These are phyloP conservation scores for Phlogophora meticulosa DNA, from an alignment of 2,888 invertebrate genomes.

Conservation along the genomic window DNA sequence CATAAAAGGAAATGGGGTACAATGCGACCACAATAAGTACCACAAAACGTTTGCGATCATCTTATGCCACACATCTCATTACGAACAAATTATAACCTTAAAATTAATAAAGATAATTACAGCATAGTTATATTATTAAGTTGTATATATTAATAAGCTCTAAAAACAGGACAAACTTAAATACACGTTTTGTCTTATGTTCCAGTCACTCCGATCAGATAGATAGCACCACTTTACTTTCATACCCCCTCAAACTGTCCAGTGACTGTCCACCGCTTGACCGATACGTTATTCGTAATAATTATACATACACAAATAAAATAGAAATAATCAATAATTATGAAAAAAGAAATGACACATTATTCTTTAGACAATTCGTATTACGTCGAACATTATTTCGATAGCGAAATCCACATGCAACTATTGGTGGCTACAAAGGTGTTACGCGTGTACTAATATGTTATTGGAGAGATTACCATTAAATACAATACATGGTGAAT, in stretches of 20 bases:
- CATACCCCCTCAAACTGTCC: conserved; percentile 76
- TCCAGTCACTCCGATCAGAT: conserved; percentile 85
- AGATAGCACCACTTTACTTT: conserved; percentile 88
- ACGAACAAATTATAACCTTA: conserved; percentile 84
- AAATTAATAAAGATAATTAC: conserved; percentile 89
- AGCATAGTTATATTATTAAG: conserved; percentile 86
- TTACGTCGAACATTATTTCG: conserved; percentile 67
- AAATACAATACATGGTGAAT: conserved; percentile 58
- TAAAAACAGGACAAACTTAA: conserved; percentile 89
- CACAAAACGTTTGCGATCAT: conserved; percentile 67
- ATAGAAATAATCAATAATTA: conserved; percentile 44
- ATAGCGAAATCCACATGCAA: conserved; percentile 61
- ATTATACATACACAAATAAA: conserved; percentile 56
- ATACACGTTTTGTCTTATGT: conserved; percentile 83
- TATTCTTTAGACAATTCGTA: conserved; percentile 67
- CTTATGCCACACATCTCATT: conserved; percentile 69
- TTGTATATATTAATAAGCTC: conserved; percentile 91
- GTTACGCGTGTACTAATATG: conserved; percentile 52
- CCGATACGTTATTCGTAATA: conserved; percentile 56
- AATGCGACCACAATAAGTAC: conserved; percentile 63
- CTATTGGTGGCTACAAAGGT: conserved; percentile 60
- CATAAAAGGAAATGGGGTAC: conserved; percentile 73
- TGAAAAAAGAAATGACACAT: conserved; percentile 54
- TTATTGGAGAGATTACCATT: conserved; percentile 61
- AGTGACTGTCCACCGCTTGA: conserved; percentile 77